Conservation (phyloP, 2,113 vertebrate genomes). For the Acrocephalus kingi region DNA sequence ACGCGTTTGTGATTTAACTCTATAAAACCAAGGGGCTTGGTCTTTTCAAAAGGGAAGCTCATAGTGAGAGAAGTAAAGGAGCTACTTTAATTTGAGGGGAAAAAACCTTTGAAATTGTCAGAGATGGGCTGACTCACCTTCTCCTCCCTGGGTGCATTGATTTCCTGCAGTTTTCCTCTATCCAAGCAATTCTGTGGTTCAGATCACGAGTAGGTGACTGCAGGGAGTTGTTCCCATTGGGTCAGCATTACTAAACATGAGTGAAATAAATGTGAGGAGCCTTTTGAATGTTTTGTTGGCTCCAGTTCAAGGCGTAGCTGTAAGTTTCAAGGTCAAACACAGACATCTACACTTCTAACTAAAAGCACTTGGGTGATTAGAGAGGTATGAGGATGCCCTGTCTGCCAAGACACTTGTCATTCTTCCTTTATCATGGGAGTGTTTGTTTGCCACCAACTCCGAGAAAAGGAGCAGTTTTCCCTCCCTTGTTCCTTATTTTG, state of each 20-base stretch:
- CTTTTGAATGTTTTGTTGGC: not conserved
- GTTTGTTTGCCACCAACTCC: not conserved
- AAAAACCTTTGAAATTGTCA: not conserved
- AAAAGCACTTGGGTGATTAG: not conserved
- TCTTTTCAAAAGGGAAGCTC: not conserved
- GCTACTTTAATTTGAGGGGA: not conserved
- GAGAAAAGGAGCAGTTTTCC: not conserved
- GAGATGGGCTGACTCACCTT: not conserved
- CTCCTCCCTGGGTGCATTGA: not conserved
- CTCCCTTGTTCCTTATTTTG: not conserved
- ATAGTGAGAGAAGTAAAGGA: accelerated
- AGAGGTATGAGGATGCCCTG: not conserved
- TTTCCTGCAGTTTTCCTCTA: not conserved
- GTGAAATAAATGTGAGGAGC: not conserved
- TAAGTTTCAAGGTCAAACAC: not conserved
- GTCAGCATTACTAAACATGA: not conserved
- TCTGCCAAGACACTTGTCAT: not conserved
- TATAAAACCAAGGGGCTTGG: not conserved
- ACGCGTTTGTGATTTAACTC: not conserved
- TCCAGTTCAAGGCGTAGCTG: not conserved
- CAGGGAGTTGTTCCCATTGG: not conserved
- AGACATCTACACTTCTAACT: not conserved
- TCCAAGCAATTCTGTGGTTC: not conserved
- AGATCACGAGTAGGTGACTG: not conserved
- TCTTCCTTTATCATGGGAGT: not conserved